Evolutionary conservation across 2,888 invertebrate genomes (phyloP).

Genomic region (Marronus borbonicus): DNA sequence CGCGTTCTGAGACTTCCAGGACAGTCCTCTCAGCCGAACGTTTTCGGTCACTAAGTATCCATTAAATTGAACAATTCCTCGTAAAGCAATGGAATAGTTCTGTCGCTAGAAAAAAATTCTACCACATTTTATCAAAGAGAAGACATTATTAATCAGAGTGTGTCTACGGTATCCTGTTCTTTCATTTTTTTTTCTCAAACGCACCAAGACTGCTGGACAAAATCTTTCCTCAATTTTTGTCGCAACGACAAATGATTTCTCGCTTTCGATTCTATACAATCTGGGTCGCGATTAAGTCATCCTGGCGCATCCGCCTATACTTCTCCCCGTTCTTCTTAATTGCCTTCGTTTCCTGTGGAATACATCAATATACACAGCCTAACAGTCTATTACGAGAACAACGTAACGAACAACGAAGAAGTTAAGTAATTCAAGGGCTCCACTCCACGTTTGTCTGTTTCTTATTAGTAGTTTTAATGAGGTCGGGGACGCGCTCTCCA

Average conservation of each 20-base stretch:
- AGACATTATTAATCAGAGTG: slow-evolving; percentile 26
- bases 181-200: background rate
- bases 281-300: slow-evolving; percentile 16
- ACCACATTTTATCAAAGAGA: background rate
- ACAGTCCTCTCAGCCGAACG: background rate
- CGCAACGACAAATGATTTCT: slow-evolving; percentile 13
- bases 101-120: background rate
- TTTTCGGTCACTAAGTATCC: slow-evolving; percentile 22
- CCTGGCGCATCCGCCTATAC: slow-evolving; percentile 24
- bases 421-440: slow-evolving; percentile 48
- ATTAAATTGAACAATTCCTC: slow-evolving; percentile 4
- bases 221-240: slow-evolving; percentile 12
- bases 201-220: background rate
- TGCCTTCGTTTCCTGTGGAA: slow-evolving; percentile 54
- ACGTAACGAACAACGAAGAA: slow-evolving; percentile 46
- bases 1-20: background rate
- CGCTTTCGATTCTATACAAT: background rate
- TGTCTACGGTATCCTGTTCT: background rate
- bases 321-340: slow-evolving; percentile 49
- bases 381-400: slow-evolving; percentile 49
- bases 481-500: slow-evolving; percentile 39
- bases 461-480: slow-evolving; percentile 47
- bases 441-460: slow-evolving; percentile 45
- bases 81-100: background rate
- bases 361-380: slow-evolving; percentile 54